Conservation (phyloP, 2,113 vertebrate genomes). For the Orycteropus afer region DNA sequence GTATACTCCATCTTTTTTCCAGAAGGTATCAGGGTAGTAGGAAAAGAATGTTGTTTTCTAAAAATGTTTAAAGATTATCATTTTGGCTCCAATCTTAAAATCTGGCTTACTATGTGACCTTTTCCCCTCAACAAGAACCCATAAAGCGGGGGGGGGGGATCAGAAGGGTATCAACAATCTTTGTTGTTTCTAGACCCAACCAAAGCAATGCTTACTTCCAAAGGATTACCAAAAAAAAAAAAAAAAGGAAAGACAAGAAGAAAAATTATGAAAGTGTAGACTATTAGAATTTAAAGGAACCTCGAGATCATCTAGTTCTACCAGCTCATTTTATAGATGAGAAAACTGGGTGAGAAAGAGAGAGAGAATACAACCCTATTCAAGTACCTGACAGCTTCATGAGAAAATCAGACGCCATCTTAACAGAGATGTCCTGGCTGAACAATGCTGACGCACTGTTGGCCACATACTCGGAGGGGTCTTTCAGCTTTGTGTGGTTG, state of each 20-base stretch:
- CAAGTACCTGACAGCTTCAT: slow-evolving; percentile 98
- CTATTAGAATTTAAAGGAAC: neutral
- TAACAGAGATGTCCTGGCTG: slow-evolving; percentile 98
- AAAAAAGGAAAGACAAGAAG: neutral
- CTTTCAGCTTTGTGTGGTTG: slow-evolving; percentile 93
- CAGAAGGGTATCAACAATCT: neutral
- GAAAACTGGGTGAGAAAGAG: neutral
- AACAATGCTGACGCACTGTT: slow-evolving; percentile 93
- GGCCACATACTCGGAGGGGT: slow-evolving; percentile 89
- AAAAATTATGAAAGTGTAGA: neutral
- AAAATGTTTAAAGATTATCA: neutral
- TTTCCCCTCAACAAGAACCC: neutral
- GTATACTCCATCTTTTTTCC: neutral
- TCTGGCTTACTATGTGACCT: neutral
- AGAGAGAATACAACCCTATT: slow-evolving; percentile 55
- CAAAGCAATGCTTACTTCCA: slow-evolving; percentile 4
- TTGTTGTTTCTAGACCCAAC: neutral
- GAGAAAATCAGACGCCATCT: slow-evolving; percentile 98
- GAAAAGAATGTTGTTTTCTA: neutral
- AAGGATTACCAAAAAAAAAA: neutral
- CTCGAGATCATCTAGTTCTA: neutral
- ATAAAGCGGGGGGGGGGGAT: neutral
- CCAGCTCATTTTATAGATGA: slow-evolving; percentile 13
- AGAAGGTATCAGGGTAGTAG: neutral
- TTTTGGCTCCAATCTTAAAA: slow-evolving; percentile 19